Base-by-base conservation (phyloP, 2,113 vertebrate genomes). In the Xyliphius kryptos region DNA sequence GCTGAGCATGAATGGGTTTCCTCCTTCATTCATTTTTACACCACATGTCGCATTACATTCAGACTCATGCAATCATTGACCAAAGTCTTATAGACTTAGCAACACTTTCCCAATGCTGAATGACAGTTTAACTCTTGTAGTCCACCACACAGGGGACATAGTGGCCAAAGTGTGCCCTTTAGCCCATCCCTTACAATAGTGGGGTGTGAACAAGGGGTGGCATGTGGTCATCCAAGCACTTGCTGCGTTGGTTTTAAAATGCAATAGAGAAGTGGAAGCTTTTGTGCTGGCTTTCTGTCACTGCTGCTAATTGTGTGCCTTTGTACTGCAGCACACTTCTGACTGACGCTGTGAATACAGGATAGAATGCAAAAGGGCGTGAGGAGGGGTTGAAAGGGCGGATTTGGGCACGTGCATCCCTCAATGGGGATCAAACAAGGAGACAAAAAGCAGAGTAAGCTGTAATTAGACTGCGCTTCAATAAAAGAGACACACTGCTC, bases 401-500 rank as follows among this genome's bases (percentile, higher is more conserved):
- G 47, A 37, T 56, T n/a, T 15, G 12, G 43, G 43, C 43, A 46
- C 43, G 14, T 46, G 43, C 43, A n/a, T n/a, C 43, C n/a, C 43
- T n/a, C 43, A 46, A 46, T 46, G 43, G 43, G 14, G 43, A 13
- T 46, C n/a, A 46, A 46, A n/a, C n/a, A 13, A n/a, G 43, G 43
- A 46, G n/a, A 46, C 43, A 46, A 46, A 46, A 46, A 46, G 43
- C 43, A 14, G 14, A n/a, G 43, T 15, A 46, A 46, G 79, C 67
- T 71, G 79, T 79, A 84, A 85, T 87, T 83, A 85, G 75, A 77
- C 74, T 69, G 71, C 78, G 66, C 22, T 56, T 46, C 6, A 66
- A 62, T 44, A 17, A 60, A 48, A 49, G 68, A 22, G 56, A 70
- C 74, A 64, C 55, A 66, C 71, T 77, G 72, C 73, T 80, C 79